Evolutionary conservation across 2,888 invertebrate genomes (phyloP).

Genomic region (Epsilonema sp.): DNA sequence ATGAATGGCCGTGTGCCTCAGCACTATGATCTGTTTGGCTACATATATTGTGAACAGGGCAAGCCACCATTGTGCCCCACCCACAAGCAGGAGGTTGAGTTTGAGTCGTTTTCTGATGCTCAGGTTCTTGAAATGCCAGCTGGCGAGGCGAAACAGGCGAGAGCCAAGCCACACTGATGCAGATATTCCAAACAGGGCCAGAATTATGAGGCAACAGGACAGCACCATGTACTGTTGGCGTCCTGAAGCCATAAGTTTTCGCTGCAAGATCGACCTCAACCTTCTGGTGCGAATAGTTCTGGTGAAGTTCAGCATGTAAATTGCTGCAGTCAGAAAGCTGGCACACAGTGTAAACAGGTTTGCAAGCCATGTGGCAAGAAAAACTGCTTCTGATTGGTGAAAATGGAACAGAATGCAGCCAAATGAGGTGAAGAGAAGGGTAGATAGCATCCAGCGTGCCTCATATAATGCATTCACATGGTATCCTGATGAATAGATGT

Average conservation of each 20-base stretch:
- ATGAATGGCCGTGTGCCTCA: background rate
- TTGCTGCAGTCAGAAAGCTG: background rate
- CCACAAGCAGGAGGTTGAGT: background rate
- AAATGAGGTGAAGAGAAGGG: background rate
- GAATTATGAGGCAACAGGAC: background rate
- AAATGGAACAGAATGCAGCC: background rate
- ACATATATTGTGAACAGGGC: constrained; percentile 4
- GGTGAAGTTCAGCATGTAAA: background rate
- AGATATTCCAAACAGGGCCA: background rate
- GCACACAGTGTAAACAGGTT: too few species aligned
- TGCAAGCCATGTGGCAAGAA: too few species aligned
- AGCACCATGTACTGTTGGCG: background rate
- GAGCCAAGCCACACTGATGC: background rate
- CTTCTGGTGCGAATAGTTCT: background rate
- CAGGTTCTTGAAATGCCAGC: background rate
- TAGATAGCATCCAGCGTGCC: background rate
- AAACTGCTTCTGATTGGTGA: background rate
- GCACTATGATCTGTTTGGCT: background rate
- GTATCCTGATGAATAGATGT: background rate
- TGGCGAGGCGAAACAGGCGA: background rate
- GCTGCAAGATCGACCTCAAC: background rate
- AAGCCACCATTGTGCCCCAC: background rate
- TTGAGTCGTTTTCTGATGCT: too few species aligned
- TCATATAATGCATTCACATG: background rate
- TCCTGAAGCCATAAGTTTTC: background rate